phyloP scores from a whole-genome alignment of 1,140 invertebrate genomes.

The Drosophila parabipectinata region DNA sequence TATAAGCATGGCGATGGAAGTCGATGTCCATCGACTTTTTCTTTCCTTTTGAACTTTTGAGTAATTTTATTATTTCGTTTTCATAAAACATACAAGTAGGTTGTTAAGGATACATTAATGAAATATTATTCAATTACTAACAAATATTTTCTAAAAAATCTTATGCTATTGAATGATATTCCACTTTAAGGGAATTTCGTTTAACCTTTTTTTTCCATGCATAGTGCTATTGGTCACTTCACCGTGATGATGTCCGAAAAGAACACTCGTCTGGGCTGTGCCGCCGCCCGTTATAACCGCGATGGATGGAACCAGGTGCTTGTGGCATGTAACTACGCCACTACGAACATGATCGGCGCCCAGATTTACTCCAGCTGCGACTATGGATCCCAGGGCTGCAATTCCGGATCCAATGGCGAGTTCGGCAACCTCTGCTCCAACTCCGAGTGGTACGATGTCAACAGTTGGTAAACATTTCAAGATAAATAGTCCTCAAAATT shows the following conservation, averaged over 20 bases:
- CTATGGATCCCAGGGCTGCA: constrained; percentile 39
- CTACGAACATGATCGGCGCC: constrained; percentile 57
- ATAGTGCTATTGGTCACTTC: constrained; percentile 67
- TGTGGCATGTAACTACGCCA: constrained; percentile 68
- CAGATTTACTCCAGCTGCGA: constrained; percentile 52
- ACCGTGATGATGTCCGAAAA: constrained; percentile 68
- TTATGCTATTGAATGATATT: background rate
- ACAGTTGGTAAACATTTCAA: constrained; percentile 27
- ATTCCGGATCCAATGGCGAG: constrained; percentile 41
- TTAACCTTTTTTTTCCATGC: background rate
- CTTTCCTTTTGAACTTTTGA: too few relatives aligned
- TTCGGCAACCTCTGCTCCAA: constrained; percentile 58
- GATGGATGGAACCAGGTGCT: constrained; percentile 40
- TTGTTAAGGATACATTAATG: too few relatives aligned
- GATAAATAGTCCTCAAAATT: background rate
- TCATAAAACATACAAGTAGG: too few relatives aligned
- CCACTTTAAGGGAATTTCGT: background rate
- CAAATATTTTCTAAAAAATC: too few relatives aligned
- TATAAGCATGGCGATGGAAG: too few relatives aligned
- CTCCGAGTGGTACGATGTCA: constrained; percentile 67
- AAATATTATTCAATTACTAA: too few relatives aligned
- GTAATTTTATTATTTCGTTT: too few relatives aligned
- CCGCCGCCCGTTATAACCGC: constrained; percentile 41
- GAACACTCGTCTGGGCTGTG: constrained; percentile 62
- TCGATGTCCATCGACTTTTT: too few relatives aligned